phyloP scores from a whole-genome alignment of 1,140 invertebrate genomes.

The Pachypsylla venusta region DNA sequence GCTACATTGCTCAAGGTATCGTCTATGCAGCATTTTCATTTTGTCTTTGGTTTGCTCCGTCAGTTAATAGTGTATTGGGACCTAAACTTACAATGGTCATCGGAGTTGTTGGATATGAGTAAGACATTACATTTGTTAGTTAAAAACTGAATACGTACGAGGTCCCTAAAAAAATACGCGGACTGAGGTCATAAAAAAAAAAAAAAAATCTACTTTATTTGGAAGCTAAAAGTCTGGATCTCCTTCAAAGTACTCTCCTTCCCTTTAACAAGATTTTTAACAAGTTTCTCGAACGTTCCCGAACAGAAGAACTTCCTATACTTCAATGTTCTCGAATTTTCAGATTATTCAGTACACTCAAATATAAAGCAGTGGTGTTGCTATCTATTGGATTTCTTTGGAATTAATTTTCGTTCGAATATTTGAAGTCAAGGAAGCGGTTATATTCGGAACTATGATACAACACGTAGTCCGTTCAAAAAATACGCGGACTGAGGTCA shows the following conservation, averaged over 20 bases:
- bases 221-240: neutral
- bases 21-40: neutral
- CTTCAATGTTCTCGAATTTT: too few species aligned
- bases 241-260: neutral
- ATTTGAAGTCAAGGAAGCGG: too few species aligned
- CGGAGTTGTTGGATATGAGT: constrained; percentile 11
- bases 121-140: neutral
- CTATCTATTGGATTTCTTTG: too few species aligned
- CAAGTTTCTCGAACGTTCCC: neutral
- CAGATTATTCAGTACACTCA: too few species aligned
- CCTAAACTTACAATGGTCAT: constrained; percentile 9
- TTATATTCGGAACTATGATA: too few species aligned
- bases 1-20: neutral
- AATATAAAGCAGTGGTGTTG: too few species aligned
- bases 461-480: too few species aligned
- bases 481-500: too few species aligned
- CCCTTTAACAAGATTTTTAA: neutral
- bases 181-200: neutral
- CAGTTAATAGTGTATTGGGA: constrained; percentile 9
- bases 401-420: too few species aligned
- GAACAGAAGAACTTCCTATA: neutral
- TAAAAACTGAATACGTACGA: neutral
- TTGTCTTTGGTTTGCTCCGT: constrained; percentile 8
- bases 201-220: neutral
- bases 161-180: neutral